Base-by-base conservation (phyloP, 2,113 vertebrate species). In the Bothrops jararaca region DNA sequence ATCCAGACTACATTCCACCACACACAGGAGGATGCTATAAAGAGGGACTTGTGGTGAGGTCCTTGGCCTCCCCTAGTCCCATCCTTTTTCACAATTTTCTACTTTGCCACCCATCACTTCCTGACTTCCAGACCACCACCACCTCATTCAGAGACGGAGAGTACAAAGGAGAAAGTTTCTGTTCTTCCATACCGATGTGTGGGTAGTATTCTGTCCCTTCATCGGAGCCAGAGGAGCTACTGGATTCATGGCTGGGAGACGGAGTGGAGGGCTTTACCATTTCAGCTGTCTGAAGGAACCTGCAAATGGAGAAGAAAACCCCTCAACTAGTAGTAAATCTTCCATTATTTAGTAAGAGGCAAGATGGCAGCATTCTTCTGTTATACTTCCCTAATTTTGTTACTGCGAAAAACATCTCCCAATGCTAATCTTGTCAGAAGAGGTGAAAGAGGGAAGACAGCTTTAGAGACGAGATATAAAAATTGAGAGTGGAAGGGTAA, bases 221-320 rank as follows among this genome's bases (percentile, higher is more conserved):
- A 0, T 99, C 98, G 0, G 94, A 96, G 89, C 98, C 98, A 0
- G 98, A 97, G 0, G 98, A 98, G n/a, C 98, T 97, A 4, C 97
- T 96, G 96, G 98, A 98, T 96, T 99, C 98, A 0, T 99, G 98
- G 95, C 98, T 98, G 93, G 98, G 98, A 29, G 98, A 99, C 0
- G 98, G 98, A 23, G 98, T 99, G 24, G 98, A 99, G 1, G 99
- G 99, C 93, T 99, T 99, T 94, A 98, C 95, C 99, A 99, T 99
- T 96, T 99, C 99, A 1, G 98, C 99, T 0, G 98, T 98, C 96
- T 98, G 99, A 15, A 99, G 97, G 95, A 99, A 99, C 96, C 98
- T 99, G 86, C 52, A 85, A 6, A 39, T 18, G n/a, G n/a, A 52
- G 2, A 89, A 54, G 20, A 24, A 45, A 5, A n/a, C 3, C 52